Conservation (phyloP, 2,797 vertebrate species). For the Platalea minor region DNA sequence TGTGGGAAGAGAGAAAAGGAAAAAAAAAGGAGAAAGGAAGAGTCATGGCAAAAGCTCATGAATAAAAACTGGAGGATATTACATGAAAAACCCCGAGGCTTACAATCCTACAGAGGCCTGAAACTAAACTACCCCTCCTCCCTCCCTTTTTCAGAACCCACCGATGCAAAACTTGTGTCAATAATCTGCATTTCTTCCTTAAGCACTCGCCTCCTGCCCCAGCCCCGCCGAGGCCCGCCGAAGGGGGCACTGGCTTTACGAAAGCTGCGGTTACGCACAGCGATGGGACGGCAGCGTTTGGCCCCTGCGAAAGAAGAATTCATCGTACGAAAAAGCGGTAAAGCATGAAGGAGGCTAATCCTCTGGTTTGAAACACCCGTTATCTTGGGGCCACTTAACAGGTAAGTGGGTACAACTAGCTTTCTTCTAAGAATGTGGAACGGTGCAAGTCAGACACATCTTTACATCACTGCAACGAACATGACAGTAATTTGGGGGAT, state of each 20-base stretch:
- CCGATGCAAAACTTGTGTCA: fast-evolving
- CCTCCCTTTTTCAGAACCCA: not conserved
- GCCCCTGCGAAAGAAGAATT: not conserved
- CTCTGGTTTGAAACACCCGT: not conserved
- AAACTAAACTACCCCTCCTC: not conserved
- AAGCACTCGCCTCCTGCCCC: not conserved
- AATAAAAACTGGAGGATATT: not conserved
- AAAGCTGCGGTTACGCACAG: not conserved
- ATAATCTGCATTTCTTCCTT: not conserved
- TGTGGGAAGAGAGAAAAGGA: not conserved
- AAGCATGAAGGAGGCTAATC: not conserved
- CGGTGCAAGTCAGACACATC: not conserved
- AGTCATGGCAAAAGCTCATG: not conserved
- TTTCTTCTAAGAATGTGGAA: not conserved
- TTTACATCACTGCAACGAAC: not conserved
- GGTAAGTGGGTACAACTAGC: not conserved
- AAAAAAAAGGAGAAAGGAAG: no score
- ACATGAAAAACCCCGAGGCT: not conserved
- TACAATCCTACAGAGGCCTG: not conserved
- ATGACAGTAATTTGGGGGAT: not conserved
- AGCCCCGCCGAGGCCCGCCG: not conserved
- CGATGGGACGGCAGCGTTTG: not conserved
- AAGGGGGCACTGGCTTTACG: not conserved
- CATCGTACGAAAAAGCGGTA: not conserved
- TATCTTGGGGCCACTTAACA: no score